Evolutionary conservation across 2,113 vertebrate genomes (phyloP).

Genomic region (Excalfactoria chinensis): DNA sequence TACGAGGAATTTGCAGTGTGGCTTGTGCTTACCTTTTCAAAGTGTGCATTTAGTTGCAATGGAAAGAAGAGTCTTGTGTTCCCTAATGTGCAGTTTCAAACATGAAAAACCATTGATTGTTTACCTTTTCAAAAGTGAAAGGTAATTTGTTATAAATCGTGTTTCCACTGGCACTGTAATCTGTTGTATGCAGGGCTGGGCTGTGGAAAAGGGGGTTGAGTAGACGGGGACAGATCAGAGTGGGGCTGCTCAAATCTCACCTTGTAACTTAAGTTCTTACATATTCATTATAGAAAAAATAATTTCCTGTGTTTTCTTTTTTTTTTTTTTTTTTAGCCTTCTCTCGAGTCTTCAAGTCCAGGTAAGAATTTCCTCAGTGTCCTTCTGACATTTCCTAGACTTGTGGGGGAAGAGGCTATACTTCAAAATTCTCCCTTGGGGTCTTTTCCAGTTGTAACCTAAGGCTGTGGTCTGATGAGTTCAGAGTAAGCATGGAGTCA

Average conservation of each 20-base stretch:
- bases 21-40: background rate
- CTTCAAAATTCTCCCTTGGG: background rate
- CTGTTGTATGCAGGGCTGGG: background rate
- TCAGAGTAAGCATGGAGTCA: too few species aligned
- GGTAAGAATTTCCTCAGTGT: constrained; percentile 77
- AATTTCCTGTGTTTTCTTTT: constrained; percentile 49
- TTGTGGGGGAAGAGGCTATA: background rate
- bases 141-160: background rate
- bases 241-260: background rate
- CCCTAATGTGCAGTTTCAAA: background rate
- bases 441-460: background rate
- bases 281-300: constrained; percentile 13
- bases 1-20: accelerated
- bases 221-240: background rate
- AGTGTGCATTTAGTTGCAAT: background rate
- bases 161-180: accelerated
- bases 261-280: background rate
- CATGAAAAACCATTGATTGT: background rate
- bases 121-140: background rate
- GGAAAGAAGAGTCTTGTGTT: background rate
- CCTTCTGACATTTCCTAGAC: background rate
- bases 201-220: background rate
- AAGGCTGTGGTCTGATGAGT: background rate
- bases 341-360: constrained; percentile 94
- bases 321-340: constrained; percentile 81